Base-by-base conservation (phyloP, 2,888 invertebrate species). In the Amiota mariae region DNA sequence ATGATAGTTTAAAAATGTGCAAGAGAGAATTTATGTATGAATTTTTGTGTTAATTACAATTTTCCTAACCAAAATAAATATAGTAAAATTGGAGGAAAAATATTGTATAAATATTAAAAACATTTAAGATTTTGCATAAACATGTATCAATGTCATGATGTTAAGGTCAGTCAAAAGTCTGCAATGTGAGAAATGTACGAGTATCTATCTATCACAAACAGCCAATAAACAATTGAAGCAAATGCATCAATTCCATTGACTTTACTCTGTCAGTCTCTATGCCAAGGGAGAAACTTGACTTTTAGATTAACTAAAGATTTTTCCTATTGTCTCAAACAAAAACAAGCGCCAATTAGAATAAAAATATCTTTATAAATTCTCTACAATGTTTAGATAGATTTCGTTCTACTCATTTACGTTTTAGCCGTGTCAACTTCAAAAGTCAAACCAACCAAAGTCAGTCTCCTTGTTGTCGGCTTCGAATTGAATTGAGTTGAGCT, bases 301-400 rank as follows among this genome's bases (percentile, higher is more conserved):
- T 36, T 36, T 36, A 36, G 36, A 36, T 36, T 36, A 36, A 36
- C 36, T 24, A 24, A 24, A 24, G 24, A 24, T 24, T 24, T 24
- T 24, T 24, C 24, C 24, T 24, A 2, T 24, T 24, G 24, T 3
- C 24, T 36, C 36, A 36, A 6, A 36, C 36, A 36, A 76, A 82
- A 78, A 83, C 83, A 83, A 83, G 83, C 85, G 85, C 83, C 85
- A 85, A 83, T 83, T 83, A 83, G 85, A 83, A 83, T 77, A 74
- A 49, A 70, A 15, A 12, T 3, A 54, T 54, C 13, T 54, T n/a
- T 54, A 54, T 54, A 20, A 70, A 49, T 47, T 4, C 36, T 36
- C 2, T 36, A 61, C 13, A 61, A 61, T 24, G 49, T 49, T 13
- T 24, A 61, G 48, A 36, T 20, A 78, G 78, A 78, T 78, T 78